Conservation (phyloP, 2,888 invertebrate genomes). For the Napeogenes sylphis region DNA sequence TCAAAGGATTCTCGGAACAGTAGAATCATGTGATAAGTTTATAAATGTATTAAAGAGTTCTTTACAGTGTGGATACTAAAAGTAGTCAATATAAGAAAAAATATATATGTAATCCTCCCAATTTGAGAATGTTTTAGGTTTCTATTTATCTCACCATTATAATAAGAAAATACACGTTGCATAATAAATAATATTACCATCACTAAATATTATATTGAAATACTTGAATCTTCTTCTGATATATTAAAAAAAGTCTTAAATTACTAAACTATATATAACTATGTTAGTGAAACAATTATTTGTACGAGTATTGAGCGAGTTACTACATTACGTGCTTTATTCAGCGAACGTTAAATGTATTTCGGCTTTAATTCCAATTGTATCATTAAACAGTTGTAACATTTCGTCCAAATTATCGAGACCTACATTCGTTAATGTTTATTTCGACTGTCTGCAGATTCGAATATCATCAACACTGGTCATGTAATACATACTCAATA, state of each 20-base stretch:
- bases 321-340: background rate
- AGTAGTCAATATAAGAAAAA: too few species aligned
- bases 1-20: too few species aligned
- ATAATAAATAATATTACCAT: too few species aligned
- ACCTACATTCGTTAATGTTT: conserved; percentile 8
- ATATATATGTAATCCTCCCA: too few species aligned
- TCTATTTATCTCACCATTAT: too few species aligned
- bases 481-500: conserved; percentile 32
- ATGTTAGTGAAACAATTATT: conserved; percentile 1
- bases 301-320: background rate
- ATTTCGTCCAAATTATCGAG: conserved; percentile 13
- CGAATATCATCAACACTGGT: conserved; percentile 23
- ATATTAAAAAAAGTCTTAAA: background rate
- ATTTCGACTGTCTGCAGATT: conserved; percentile 11
- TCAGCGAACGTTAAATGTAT: conserved; percentile 10
- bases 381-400: conserved; percentile 20
- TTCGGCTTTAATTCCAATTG: conserved; percentile 16
- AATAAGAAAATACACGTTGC: too few species aligned
- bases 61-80: too few species aligned
- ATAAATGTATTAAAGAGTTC: too few species aligned
- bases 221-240: too few species aligned
- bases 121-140: too few species aligned
- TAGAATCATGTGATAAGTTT: too few species aligned
- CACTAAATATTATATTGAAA: too few species aligned
- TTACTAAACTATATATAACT: background rate